These are phyloP conservation scores for Hypotaenidia philippensis DNA, from an alignment of 2,797 vertebrate genomes.

Conservation along the genomic window DNA sequence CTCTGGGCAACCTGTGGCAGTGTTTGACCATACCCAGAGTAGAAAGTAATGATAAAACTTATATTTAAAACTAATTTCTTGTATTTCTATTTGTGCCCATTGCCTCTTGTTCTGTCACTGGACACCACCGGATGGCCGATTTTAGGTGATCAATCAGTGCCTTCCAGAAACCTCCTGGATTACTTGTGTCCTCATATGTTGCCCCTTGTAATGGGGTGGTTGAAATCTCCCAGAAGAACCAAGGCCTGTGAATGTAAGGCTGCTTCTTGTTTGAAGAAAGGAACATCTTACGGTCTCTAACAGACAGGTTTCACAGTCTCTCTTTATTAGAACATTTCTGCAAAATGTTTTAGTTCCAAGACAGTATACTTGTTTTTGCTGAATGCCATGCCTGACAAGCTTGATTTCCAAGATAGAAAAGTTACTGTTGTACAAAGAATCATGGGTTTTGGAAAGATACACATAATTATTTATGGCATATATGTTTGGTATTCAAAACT, in stretches of 20 bases:
- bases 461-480: neutral
- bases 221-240: neutral
- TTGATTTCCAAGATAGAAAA: neutral
- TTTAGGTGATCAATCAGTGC: too few relatives aligned
- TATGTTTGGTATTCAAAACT: neutral
- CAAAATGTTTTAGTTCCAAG: neutral
- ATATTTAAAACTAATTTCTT: neutral
- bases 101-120: neutral
- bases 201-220: neutral
- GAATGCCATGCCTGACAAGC: neutral
- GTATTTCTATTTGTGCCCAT: neutral
- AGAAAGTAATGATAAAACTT: neutral
- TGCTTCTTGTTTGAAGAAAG: neutral
- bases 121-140: neutral
- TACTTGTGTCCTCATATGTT: neutral
- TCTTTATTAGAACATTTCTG: neutral
- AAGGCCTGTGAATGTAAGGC: neutral
- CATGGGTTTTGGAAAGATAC: neutral
- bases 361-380: neutral
- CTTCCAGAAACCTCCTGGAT: neutral
- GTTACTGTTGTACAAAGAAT: neutral
- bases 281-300: neutral
- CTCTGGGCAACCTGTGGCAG: neutral
- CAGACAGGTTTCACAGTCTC: neutral
- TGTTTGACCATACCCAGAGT: neutral